Percentiles rank a stretch among this genome's conserved stretches.
Evolutionary conservation across 1,140 invertebrate genomes (phyloP).

Genomic region (Stegodyphus mimosarum): DNA sequence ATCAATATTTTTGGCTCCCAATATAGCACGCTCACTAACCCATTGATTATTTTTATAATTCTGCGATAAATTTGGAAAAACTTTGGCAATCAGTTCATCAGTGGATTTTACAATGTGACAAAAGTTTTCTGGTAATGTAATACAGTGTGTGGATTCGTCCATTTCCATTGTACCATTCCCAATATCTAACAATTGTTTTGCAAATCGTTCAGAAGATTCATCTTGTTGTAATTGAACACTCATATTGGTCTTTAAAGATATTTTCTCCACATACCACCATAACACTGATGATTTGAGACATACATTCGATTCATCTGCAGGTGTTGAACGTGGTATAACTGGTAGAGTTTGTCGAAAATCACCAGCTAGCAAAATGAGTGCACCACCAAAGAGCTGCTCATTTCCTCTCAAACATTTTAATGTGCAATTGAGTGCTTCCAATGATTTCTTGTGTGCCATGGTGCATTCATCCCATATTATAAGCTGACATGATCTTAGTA

Average conservation of each 20-base stretch:
- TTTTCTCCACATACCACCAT: slow-evolving; percentile 34
- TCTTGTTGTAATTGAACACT: slow-evolving; percentile 19
- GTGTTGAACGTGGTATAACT: slow-evolving; percentile 65
- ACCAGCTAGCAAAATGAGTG: slow-evolving; percentile 67
- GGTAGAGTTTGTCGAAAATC: slow-evolving; percentile 71
- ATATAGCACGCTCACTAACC: slow-evolving; percentile 33
- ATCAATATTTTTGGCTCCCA: slow-evolving; percentile 34
- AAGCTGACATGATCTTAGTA: background rate
- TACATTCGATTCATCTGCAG: slow-evolving; percentile 66
- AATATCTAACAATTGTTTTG: slow-evolving; percentile 47
- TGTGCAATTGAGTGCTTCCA: slow-evolving; percentile 22
- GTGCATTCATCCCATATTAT: slow-evolving; percentile 21
- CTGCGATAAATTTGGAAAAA: slow-evolving; percentile 31
- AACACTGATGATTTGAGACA: slow-evolving; percentile 66
- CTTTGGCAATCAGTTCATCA: slow-evolving; percentile 27
- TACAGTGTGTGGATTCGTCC: slow-evolving; percentile 6
- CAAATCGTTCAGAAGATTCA: slow-evolving; percentile 26
- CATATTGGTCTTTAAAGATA: slow-evolving; percentile 61
- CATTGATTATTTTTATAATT: slow-evolving; percentile 44
- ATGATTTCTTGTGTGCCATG: slow-evolving; percentile 18
- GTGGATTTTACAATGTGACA: slow-evolving; percentile 10
- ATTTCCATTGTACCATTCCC: slow-evolving; percentile 28
- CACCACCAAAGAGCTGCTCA: slow-evolving; percentile 53
- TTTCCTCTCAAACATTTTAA: slow-evolving; percentile 25
- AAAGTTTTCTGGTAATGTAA: slow-evolving; percentile 37